phyloP scores from a whole-genome alignment of 2,797 vertebrate genomes.

The Aulostomus chinensis region DNA sequence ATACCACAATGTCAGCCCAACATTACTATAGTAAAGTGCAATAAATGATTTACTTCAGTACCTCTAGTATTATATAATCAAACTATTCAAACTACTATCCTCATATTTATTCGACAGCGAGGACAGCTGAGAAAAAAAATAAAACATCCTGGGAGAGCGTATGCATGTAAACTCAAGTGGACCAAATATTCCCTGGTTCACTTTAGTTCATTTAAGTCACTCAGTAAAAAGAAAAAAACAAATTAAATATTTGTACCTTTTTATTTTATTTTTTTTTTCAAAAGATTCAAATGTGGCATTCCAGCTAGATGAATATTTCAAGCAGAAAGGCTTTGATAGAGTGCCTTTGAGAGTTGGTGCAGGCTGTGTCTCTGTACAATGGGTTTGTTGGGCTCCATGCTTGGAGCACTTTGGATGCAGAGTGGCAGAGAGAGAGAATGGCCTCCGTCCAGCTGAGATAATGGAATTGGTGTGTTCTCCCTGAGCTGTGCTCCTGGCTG shows the following conservation, averaged over 20 bases:
- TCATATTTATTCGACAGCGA: constrained; percentile 17
- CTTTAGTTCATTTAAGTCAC: constrained; percentile 38
- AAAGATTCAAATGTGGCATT: constrained; percentile 72
- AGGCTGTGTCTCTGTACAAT: constrained; percentile 69
- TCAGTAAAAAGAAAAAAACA: constrained; percentile 38
- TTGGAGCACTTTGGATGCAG: constrained; percentile 75
- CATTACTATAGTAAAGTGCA: not conserved
- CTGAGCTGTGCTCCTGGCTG: constrained; percentile 78
- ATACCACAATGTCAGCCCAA: not conserved
- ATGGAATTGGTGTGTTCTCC: constrained; percentile 86
- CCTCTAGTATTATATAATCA: not conserved
- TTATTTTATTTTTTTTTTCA: constrained; percentile 40
- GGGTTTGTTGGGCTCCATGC: constrained; percentile 59
- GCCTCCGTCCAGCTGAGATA: constrained; percentile 83
- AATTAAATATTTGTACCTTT: constrained; percentile 68
- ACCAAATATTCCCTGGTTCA: constrained; percentile 47
- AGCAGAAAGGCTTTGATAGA: constrained; percentile 70
- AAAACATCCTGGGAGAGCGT: constrained; percentile 26
- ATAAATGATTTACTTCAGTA: constrained; percentile 3
- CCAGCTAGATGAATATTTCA: constrained; percentile 80
- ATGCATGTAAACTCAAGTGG: constrained; percentile 52
- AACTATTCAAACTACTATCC: not conserved
- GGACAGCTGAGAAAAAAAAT: not conserved
- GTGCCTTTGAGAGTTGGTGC: constrained; percentile 73
- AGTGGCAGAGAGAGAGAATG: constrained; percentile 66